Evolutionary conservation across 2,113 vertebrate genomes (phyloP).

Genomic region (Columbina picui): DNA sequence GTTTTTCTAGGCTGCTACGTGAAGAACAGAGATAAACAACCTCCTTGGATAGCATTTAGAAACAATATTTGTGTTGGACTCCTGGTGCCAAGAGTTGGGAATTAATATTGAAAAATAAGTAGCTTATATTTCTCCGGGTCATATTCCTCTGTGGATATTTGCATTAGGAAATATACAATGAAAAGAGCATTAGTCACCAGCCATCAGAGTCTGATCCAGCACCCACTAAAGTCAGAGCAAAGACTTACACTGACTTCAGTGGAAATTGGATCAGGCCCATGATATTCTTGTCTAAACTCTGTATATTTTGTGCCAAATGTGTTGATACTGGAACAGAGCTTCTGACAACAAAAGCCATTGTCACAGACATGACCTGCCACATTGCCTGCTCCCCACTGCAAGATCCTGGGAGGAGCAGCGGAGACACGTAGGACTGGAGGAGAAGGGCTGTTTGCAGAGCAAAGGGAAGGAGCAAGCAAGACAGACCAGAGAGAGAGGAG

Average conservation of each 20-base stretch:
- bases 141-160: not conserved
- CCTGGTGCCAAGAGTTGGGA: not conserved
- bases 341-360: not conserved
- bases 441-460: not conserved
- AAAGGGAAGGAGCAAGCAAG: not conserved
- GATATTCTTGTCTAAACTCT: not conserved
- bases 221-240: slow-evolving; percentile 1
- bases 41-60: slow-evolving; percentile 14
- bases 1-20: slow-evolving; percentile 35
- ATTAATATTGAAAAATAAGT: slow-evolving; percentile 39
- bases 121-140: slow-evolving; percentile 8
- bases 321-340: not conserved
- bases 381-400: not conserved
- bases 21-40: slow-evolving; percentile 30
- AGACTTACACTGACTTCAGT: slow-evolving; percentile 9
- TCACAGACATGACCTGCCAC: not conserved
- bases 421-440: not conserved
- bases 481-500: not conserved
- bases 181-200: slow-evolving; percentile 24
- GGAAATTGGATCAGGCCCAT: not conserved
- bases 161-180: slow-evolving; percentile 1
- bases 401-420: not conserved
- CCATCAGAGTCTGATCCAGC: not conserved
- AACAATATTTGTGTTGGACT: slow-evolving; percentile 25
- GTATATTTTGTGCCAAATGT: not conserved